phyloP scores from a whole-genome alignment of 1,140 invertebrate genomes.

The Formica exsecta region DNA sequence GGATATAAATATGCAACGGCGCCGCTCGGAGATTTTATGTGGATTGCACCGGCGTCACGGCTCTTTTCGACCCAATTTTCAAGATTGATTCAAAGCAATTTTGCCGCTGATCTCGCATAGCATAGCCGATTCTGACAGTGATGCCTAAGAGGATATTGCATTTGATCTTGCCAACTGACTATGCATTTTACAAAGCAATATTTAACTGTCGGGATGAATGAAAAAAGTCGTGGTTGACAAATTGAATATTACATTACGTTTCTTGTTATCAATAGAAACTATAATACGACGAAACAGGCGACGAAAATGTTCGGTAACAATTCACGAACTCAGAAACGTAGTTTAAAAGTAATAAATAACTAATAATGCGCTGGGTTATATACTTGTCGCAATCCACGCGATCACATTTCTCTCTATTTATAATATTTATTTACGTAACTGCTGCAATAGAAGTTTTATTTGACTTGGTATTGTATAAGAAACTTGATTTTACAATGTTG shows the following conservation, averaged over 20 bases:
- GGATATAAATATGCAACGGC: slow-evolving; percentile 79
- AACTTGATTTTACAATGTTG: slow-evolving; percentile 12
- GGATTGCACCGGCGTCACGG: slow-evolving; percentile 45
- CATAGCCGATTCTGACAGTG: slow-evolving; percentile 6
- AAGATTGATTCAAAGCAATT: slow-evolving; percentile 77
- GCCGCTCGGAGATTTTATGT: slow-evolving; percentile 56
- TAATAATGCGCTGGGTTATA: not conserved
- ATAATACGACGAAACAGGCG: no score
- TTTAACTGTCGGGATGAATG: not conserved
- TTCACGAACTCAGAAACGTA: not conserved
- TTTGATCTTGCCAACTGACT: not conserved
- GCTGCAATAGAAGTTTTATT: slow-evolving; percentile 9
- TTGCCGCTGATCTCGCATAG: slow-evolving; percentile 34
- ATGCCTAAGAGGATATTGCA: not conserved
- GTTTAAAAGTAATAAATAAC: not conserved
- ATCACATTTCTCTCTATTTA: slow-evolving; percentile 1
- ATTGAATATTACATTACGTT: not conserved
- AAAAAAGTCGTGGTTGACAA: not conserved
- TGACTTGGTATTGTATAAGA: not conserved
- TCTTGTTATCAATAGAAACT: not conserved
- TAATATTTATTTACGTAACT: not conserved
- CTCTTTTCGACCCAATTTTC: slow-evolving; percentile 77
- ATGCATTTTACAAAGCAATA: not conserved
- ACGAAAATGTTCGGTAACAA: not conserved
- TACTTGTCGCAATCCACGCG: not conserved